A percentile compares a stretch with the other conserved stretches of the same genome.
Evolutionary conservation across 2,113 vertebrate genomes (phyloP).

Genomic region (Caranx melampygus): DNA sequence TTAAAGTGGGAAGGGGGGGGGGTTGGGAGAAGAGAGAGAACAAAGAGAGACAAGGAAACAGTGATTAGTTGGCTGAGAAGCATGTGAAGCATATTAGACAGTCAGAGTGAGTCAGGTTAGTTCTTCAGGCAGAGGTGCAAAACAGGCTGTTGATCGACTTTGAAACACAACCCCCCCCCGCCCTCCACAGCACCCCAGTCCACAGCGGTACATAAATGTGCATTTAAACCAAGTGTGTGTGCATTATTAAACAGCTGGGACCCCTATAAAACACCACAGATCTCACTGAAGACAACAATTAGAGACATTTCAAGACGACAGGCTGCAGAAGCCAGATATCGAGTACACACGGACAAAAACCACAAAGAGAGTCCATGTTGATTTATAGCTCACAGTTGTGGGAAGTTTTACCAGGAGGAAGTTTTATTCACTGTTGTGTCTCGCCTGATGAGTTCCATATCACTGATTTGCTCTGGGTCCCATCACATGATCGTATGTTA

Average conservation of each 20-base stretch:
- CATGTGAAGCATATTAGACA: slow-evolving; percentile 53
- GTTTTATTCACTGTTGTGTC: slow-evolving; percentile 1
- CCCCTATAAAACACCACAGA: slow-evolving; percentile 6
- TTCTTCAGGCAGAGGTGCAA: slow-evolving; percentile 22
- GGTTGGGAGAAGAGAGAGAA: slow-evolving; percentile 5
- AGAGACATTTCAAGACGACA: slow-evolving; percentile 5
- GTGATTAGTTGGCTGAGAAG: slow-evolving; percentile 63
- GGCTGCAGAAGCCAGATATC: background rate
- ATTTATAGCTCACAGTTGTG: background rate
- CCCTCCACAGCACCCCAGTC: too few relatives aligned
- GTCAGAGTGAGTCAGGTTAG: slow-evolving; percentile 31
- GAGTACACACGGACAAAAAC: background rate
- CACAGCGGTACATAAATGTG: background rate
- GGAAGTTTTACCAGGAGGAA: background rate
- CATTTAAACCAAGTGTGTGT: slow-evolving; percentile 15
- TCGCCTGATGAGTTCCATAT: background rate
- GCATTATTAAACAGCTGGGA: slow-evolving; percentile 24
- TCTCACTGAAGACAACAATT: slow-evolving; percentile 1
- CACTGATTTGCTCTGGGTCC: background rate
- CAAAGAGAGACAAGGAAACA: slow-evolving; percentile 48
- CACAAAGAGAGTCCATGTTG: background rate
- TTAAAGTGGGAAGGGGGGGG: slow-evolving; percentile 47
- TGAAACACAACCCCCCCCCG: background rate
- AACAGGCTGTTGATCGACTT: background rate
- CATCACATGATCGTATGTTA: background rate